Conservation (phyloP, 2,113 vertebrate species). For the Chascanopsetta lugubris region DNA sequence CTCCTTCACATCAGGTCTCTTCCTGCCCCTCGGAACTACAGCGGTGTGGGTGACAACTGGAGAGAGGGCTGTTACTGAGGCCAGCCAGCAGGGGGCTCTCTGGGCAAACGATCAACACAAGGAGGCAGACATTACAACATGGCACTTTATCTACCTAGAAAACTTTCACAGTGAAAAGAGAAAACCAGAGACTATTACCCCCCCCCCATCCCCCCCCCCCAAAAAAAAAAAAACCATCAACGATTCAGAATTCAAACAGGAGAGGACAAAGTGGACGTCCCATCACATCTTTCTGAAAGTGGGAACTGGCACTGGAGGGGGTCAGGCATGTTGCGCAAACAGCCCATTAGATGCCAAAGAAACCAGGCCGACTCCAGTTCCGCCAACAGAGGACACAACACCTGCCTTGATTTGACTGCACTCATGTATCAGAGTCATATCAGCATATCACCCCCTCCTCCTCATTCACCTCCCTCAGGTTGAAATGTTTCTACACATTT, state of each 20-base stretch:
- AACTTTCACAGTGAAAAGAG: constrained; percentile 68
- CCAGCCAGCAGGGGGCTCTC: constrained; percentile 71
- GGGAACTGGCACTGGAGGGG: constrained; percentile 75
- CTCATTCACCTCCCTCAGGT: constrained; percentile 67
- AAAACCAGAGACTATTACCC: constrained; percentile 37
- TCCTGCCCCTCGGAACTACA: constrained; percentile 89
- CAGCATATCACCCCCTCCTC: constrained; percentile 20
- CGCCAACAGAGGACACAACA: constrained; percentile 51
- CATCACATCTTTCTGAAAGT: constrained; percentile 39
- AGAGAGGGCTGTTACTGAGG: constrained; percentile 96
- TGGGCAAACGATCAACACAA: constrained; percentile 79
- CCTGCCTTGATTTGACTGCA: constrained; percentile 45
- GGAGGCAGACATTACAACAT: constrained; percentile 85
- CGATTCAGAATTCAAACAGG: constrained; percentile 25
- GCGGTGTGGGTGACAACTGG: constrained; percentile 89
- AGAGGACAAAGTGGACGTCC: neutral
- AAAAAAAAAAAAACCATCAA: constrained; percentile 29
- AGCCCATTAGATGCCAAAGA: constrained; percentile 91
- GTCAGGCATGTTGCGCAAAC: constrained; percentile 74
- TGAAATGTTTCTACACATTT: constrained; percentile 66
- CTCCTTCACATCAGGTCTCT: constrained; percentile 82
- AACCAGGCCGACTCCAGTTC: constrained; percentile 79
- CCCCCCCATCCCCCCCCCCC: too few species aligned
- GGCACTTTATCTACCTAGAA: constrained; percentile 96
- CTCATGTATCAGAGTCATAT: constrained; percentile 25